These are phyloP conservation scores for Ovis canadensis DNA, from an alignment of 2,113 vertebrate species.

Conservation along the genomic window DNA sequence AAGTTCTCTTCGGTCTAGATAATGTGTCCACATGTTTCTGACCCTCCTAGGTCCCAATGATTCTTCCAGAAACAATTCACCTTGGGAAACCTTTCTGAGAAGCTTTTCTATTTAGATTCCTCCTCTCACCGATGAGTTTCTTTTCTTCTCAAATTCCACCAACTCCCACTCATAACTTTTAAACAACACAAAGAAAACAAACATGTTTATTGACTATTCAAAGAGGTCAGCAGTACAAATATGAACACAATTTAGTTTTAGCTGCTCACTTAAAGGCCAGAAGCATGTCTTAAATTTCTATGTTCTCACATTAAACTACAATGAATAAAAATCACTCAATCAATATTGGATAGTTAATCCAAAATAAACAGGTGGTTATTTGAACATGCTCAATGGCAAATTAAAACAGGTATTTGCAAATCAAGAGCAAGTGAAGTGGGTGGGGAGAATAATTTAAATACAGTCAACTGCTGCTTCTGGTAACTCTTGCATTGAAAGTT, in stretches of 20 bases:
- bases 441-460: neutral
- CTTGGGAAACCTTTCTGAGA: neutral
- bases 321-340: neutral
- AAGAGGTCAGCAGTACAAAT: neutral
- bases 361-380: neutral
- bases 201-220: neutral
- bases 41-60: neutral
- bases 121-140: neutral
- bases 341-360: neutral
- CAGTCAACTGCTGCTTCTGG: neutral
- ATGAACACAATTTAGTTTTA: neutral
- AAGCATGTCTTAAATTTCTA: neutral
- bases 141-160: neutral
- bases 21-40: neutral
- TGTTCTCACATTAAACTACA: neutral
- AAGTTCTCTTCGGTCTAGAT: neutral
- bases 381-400: neutral
- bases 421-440: neutral
- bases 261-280: neutral
- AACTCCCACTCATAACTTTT: neutral
- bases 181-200: neutral
- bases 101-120: neutral
- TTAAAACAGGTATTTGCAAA: neutral
- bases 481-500: neutral
- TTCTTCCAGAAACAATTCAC: neutral